A percentile compares a stretch with the other conserved stretches of the same genome.
phyloP scores from a whole-genome alignment of 1,140 invertebrate species.

The Hylaeus anthracinus region DNA sequence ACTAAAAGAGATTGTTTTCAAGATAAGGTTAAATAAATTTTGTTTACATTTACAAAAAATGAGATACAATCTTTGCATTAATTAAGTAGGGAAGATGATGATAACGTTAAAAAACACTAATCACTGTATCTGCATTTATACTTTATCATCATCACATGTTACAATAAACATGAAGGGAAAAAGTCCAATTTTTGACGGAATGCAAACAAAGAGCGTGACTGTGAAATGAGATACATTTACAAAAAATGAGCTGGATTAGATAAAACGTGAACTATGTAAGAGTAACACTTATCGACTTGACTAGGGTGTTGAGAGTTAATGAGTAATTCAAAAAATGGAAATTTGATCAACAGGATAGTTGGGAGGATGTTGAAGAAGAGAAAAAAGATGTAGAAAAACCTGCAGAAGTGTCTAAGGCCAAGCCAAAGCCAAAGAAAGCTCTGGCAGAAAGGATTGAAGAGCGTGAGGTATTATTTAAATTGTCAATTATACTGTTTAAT shows the following conservation, averaged over 20 bases:
- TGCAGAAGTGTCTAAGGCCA: constrained; percentile 82
- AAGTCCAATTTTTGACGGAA: constrained; percentile 27
- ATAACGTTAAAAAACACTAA: constrained; percentile 12
- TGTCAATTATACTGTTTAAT: not conserved
- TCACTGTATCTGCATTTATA: constrained; percentile 36
- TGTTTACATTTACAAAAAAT: not conserved
- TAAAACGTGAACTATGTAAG: too few relatives aligned
- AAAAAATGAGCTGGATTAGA: too few relatives aligned
- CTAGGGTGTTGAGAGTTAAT: not conserved
- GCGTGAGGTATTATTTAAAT: constrained; percentile 83
- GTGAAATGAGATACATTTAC: too few relatives aligned
- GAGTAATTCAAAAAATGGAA: not conserved
- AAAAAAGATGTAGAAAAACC: constrained; percentile 83
- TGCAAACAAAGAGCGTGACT: too few relatives aligned
- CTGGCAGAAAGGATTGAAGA: constrained; percentile 89
- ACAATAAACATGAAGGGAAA: constrained; percentile 49
- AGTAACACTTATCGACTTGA: too few relatives aligned
- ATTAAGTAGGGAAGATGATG: constrained; percentile 21
- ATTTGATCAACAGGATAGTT: constrained; percentile 85
- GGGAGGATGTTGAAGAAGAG: constrained; percentile 91
- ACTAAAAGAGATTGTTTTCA: not conserved
- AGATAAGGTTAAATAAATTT: not conserved
- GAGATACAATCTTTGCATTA: constrained; percentile 11
- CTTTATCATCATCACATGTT: constrained; percentile 47
- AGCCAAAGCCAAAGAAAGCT: constrained; percentile 84